Conservation (phyloP, 2,113 vertebrate species). For the Oryzias celebensis region DNA sequence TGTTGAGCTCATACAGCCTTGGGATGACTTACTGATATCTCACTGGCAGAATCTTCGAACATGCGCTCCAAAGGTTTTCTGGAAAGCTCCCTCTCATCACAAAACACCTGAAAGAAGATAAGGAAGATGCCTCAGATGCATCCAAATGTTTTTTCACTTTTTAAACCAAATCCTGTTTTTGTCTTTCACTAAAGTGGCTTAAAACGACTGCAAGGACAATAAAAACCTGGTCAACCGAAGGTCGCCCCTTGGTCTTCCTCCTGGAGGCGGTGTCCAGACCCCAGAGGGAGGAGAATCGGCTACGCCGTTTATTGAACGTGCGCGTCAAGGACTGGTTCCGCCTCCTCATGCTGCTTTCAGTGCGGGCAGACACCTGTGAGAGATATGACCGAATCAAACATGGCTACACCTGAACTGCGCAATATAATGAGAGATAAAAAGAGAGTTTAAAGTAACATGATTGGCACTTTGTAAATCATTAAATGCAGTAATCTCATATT, state of each 20-base stretch:
- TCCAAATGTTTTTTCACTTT: too few species aligned
- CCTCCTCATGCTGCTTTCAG: constrained; percentile 83
- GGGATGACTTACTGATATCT: constrained; percentile 84
- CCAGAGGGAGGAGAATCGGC: constrained; percentile 97
- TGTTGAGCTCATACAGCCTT: too few species aligned
- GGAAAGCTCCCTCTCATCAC: constrained; percentile 82
- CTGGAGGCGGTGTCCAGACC: constrained; percentile 93
- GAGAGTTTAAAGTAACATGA: too few species aligned
- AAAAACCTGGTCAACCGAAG: constrained; percentile 90
- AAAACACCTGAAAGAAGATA: constrained; percentile 84
- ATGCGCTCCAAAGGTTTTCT: constrained; percentile 87
- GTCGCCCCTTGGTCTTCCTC: constrained; percentile 88
- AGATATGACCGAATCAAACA: background rate
- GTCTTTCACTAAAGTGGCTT: background rate
- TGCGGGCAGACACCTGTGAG: constrained; percentile 88
- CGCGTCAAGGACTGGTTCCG: constrained; percentile 88
- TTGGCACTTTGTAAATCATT: too few species aligned
- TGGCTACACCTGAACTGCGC: too few species aligned
- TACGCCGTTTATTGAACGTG: constrained; percentile 90
- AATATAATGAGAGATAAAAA: too few species aligned
- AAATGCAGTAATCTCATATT: too few species aligned
- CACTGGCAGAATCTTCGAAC: constrained; percentile 85
- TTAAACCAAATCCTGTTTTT: background rate
- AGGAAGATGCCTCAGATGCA: background rate
- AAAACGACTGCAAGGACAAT: background rate